Evolutionary conservation across 2,113 vertebrate genomes (phyloP).

Genomic region (sheep (Ovis aries)): DNA sequence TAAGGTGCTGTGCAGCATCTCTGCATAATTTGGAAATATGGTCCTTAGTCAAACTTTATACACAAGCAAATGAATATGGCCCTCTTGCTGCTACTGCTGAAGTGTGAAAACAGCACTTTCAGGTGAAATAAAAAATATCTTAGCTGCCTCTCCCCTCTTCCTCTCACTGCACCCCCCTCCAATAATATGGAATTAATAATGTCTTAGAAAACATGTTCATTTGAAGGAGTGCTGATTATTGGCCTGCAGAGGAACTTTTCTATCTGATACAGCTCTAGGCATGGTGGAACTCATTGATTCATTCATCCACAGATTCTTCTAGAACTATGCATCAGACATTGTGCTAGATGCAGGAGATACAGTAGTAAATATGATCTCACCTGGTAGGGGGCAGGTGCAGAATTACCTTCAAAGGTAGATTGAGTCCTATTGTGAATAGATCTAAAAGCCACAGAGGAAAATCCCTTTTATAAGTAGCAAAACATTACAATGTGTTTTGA

Average conservation of each 20-base stretch:
- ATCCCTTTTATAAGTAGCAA: background rate
- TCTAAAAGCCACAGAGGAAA: background rate
- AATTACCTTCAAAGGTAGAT: background rate
- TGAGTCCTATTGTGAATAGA: background rate
- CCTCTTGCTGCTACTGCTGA: background rate
- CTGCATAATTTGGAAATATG: background rate
- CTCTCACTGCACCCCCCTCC: background rate
- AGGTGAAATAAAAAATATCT: background rate
- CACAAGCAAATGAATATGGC: background rate
- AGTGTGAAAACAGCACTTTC: background rate
- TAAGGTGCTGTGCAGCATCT: background rate
- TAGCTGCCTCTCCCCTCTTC: background rate
- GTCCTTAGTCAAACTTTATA: background rate
- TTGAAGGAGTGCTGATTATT: background rate
- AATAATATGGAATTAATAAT: background rate
- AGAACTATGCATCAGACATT: background rate
- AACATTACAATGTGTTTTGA: background rate
- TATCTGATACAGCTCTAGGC: background rate
- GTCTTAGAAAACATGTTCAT: background rate
- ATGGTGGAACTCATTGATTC: background rate
- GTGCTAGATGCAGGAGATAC: background rate
- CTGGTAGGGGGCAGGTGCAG: background rate
- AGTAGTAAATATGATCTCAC: background rate
- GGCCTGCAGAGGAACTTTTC: background rate
- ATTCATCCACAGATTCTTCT: background rate